These are phyloP conservation scores for Apteryx owenii DNA, from an alignment of 2,113 vertebrate species.

Conservation along the genomic window DNA sequence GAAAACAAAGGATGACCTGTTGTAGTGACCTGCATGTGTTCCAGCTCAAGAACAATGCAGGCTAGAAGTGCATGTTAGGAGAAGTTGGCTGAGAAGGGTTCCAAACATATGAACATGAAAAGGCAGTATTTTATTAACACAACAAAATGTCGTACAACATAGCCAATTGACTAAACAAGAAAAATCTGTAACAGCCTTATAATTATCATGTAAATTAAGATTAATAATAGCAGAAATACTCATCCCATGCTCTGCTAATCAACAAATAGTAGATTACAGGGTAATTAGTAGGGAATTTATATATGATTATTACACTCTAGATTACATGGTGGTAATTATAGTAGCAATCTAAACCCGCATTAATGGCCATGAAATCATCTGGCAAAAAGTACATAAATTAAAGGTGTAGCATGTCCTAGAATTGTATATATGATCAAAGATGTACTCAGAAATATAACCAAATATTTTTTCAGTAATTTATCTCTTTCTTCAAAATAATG, in stretches of 20 bases:
- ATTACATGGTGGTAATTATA: conserved; percentile 54
- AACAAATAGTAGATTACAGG: conserved; percentile 57
- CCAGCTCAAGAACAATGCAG: neutral
- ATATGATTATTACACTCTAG: conserved; percentile 14
- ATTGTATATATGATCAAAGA: neutral
- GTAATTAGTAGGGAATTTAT: conserved; percentile 52
- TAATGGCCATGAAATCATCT: conserved; percentile 1
- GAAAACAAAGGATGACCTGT: conserved; percentile 24
- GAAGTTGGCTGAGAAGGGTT: neutral
- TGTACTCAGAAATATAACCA: neutral
- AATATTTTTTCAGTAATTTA: neutral
- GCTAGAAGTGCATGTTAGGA: neutral
- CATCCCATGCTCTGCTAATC: conserved; percentile 44
- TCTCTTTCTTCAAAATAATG: neutral
- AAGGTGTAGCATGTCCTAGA: neutral
- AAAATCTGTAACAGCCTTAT: neutral
- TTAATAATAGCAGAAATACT: conserved; percentile 40
- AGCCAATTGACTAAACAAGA: neutral
- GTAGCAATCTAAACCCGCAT: neutral
- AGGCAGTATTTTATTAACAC: conserved; percentile 17
- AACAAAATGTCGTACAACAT: neutral
- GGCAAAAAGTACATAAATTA: neutral
- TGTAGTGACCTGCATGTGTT: neutral
- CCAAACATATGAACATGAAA: conserved; percentile 7
- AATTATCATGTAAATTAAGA: conserved; percentile 42